Conservation (phyloP, 1,140 invertebrate species). For the Drosophila subpulchrella region DNA sequence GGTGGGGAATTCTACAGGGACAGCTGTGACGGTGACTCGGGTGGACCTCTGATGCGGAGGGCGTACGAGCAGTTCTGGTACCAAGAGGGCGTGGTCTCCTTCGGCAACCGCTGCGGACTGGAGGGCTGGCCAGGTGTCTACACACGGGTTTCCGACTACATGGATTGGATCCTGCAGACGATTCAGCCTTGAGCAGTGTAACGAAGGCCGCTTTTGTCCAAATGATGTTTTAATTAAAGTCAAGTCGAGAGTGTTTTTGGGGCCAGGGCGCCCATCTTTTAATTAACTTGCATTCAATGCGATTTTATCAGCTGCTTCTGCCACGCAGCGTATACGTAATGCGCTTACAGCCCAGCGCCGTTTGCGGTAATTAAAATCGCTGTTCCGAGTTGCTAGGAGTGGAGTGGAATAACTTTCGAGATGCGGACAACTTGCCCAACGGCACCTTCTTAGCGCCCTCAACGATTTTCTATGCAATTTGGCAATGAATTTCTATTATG, state of each 20-base stretch:
- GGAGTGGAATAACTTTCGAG: conserved; percentile 52
- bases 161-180: conserved; percentile 89
- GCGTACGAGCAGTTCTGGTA: conserved; percentile 76
- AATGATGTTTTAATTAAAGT: conserved; percentile 74
- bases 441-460: conserved; percentile 52
- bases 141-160: conserved; percentile 88
- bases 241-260: conserved; percentile 41
- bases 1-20: conserved; percentile 88
- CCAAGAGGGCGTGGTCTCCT: conserved; percentile 89
- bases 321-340: conserved; percentile 73
- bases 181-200: conserved; percentile 79
- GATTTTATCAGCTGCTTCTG: conserved; percentile 75
- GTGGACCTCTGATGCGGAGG: conserved; percentile 90
- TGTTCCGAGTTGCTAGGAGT: conserved; percentile 17
- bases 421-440: conserved; percentile 49
- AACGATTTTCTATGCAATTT: conserved; percentile 80
- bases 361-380: conserved; percentile 80
- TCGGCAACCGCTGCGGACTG: conserved; percentile 90
- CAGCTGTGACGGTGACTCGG: conserved; percentile 91
- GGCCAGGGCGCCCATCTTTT: conserved; percentile 48
- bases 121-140: conserved; percentile 91
- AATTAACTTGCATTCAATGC: conserved; percentile 77
- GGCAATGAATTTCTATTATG: conserved; percentile 81
- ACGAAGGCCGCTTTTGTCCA: conserved; percentile 49
- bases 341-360: conserved; percentile 60